Conservation (phyloP, 2,888 invertebrate species). For the Zhuqinia jingwanae region DNA sequence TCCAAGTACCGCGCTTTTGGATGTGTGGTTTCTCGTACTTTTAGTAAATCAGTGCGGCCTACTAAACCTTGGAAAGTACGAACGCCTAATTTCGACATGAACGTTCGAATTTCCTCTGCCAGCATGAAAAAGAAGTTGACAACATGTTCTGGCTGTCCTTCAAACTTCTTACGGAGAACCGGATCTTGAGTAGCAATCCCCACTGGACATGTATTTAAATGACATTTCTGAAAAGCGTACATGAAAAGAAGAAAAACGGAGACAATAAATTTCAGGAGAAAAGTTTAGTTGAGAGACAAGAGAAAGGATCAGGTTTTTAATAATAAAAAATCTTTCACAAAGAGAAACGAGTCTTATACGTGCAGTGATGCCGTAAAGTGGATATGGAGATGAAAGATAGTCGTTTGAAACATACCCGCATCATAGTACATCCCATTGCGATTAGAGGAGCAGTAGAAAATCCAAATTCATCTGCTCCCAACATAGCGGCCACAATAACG, state of each 20-base stretch:
- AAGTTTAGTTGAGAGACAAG: background rate
- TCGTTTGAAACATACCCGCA: constrained; percentile 84
- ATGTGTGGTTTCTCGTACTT: constrained; percentile 87
- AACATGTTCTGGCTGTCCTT: constrained; percentile 98
- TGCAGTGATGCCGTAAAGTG: too few species aligned
- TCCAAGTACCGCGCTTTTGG: constrained; percentile 93
- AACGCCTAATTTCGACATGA: constrained; percentile 96
- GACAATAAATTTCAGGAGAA: too few species aligned
- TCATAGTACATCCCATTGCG: constrained; percentile 99
- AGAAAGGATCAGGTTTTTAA: background rate
- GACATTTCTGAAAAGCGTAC: constrained; percentile 88
- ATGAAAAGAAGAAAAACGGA: background rate
- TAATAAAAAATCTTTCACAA: background rate
- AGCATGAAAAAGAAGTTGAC: constrained; percentile 98
- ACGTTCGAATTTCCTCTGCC: constrained; percentile 96
- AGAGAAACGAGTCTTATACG: background rate
- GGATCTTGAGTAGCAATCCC: constrained; percentile 99
- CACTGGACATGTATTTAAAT: constrained; percentile 99
- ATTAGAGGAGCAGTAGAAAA: constrained; percentile 99
- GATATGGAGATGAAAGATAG: too few species aligned
- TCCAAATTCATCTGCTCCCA: constrained; percentile 99
- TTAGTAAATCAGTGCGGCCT: constrained; percentile 94
- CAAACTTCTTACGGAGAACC: constrained; percentile 95
- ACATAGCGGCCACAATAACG: constrained; percentile 95
- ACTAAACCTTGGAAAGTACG: constrained; percentile 93